These are phyloP conservation scores for Henricia sp. DNA, from an alignment of 53 echinoderm and acorn worm species.

Conservation along the genomic window DNA sequence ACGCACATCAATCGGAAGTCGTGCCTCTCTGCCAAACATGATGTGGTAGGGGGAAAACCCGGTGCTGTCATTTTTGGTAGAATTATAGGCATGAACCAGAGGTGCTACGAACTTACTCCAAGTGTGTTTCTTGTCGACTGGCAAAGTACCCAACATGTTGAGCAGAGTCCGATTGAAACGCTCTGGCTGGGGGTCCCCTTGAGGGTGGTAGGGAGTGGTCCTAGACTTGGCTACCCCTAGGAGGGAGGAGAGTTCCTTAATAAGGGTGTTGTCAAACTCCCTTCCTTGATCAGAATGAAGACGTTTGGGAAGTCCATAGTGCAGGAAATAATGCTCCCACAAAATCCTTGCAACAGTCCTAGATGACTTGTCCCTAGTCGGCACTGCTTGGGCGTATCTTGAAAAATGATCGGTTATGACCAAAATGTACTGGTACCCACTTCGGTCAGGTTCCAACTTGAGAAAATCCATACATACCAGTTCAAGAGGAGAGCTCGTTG, in stretches of 20 bases:
- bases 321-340: constrained; percentile 49
- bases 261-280: constrained; percentile 53
- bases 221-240: constrained; percentile 43
- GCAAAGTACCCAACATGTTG: constrained; percentile 67
- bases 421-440: constrained; percentile 51
- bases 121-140: constrained; percentile 52
- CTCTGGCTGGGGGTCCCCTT: constrained; percentile 71
- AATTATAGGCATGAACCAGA: constrained; percentile 63
- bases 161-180: constrained; percentile 65
- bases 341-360: constrained; percentile 43
- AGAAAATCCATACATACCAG: constrained; percentile 66
- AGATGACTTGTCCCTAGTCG: constrained; percentile 45
- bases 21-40: too few relatives aligned
- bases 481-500: constrained; percentile 57
- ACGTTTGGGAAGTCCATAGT: constrained; percentile 40
- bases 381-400: constrained; percentile 42
- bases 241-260: constrained; percentile 49
- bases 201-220: constrained; percentile 67
- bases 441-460: constrained; percentile 49
- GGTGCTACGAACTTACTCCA: constrained; percentile 69
- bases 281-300: constrained; percentile 61
- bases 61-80: constrained; percentile 46
- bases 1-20: constrained; percentile 37
- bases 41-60: constrained; percentile 57
- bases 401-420: constrained; percentile 66